A percentile compares a stretch with the other conserved stretches of the same genome.
Conservation (phyloP, 2,113 vertebrate species). For the Sebastes fasciatus region DNA sequence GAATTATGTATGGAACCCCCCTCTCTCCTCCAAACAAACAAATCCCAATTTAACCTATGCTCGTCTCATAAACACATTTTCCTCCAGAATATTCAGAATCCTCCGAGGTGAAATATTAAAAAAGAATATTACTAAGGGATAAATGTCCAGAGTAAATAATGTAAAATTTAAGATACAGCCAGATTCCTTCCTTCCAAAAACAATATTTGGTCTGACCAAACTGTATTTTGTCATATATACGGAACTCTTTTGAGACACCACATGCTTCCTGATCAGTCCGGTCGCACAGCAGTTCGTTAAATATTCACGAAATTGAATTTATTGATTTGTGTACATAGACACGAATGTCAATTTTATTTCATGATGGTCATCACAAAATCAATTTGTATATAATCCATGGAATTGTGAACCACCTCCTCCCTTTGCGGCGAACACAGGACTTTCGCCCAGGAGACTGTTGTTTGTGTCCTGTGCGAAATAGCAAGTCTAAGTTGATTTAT, state of each 20-base stretch:
- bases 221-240: neutral
- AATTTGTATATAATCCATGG: no score
- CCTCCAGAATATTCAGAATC: neutral
- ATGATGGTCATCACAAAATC: no score
- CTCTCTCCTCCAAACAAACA: neutral
- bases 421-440: no score
- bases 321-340: no score
- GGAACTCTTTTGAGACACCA: neutral
- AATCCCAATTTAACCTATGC: slow-evolving; percentile 1
- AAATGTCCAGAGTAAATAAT: neutral
- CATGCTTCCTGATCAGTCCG: neutral
- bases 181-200: neutral
- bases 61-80: neutral
- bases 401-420: no score
- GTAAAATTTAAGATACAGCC: no score
- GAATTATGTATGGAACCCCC: slow-evolving; percentile 10
- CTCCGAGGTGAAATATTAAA: neutral
- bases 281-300: no score
- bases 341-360: no score
- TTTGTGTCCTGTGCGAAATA: no score
- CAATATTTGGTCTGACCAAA: neutral
- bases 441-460: no score
- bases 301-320: no score
- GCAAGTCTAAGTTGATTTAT: no score
- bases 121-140: neutral